Conservation (phyloP, 2,113 vertebrate genomes). For the Xenopus tropicalis region UCB_Xtro_10.0 CM004450.2:81664001-81664500, state of each 20-base stretch:
- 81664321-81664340: constrained; percentile 80
- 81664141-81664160: constrained; percentile 16
- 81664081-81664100: constrained; percentile 61
- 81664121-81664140: constrained; percentile 12
- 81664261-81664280: constrained; percentile 52
- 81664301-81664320: constrained; percentile 65
- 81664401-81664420: not conserved
- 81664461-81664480: constrained; percentile 9
- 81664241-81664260: constrained; percentile 41
- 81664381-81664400: constrained; percentile 44
- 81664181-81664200: not conserved
- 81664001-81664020: constrained; percentile 21
- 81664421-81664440: not conserved
- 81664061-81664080: constrained; percentile 47
- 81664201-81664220: not conserved
- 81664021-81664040: not conserved
- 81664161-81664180: not conserved
- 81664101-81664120: constrained; percentile 23
- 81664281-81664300: constrained; percentile 59
- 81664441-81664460: not conserved
- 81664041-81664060: not conserved
- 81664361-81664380: constrained; percentile 70
- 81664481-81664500: constrained; percentile 17
- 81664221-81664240: not conserved
- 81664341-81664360: constrained; percentile 82